Percentiles rank a stretch among this genome's conserved stretches.
Conservation (phyloP, 2,797 vertebrate genomes). For the Pelochelys cantorii region DNA sequence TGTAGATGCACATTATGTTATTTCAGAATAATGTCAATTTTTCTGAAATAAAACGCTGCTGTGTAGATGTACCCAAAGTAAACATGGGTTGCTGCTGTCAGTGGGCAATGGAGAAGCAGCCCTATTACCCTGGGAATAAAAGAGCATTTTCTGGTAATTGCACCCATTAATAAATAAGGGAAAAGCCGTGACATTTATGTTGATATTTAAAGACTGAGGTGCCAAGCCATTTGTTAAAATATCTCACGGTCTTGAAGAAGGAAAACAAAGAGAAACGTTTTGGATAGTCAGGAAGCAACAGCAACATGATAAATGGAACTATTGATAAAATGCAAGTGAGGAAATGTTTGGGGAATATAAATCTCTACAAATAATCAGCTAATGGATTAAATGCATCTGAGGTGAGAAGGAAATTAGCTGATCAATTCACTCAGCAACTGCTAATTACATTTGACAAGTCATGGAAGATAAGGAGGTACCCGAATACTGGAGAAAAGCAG, state of each 20-base stretch:
- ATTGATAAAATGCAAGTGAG: constrained; percentile 70
- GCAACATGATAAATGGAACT: constrained; percentile 69
- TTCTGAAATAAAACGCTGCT: too few species aligned
- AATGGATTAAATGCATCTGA: constrained; percentile 75
- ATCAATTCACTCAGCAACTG: constrained; percentile 77
- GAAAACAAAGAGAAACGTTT: constrained; percentile 55
- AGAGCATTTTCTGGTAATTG: constrained; percentile 34
- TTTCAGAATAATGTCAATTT: too few species aligned
- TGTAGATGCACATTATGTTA: too few species aligned
- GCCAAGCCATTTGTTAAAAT: constrained; percentile 60
- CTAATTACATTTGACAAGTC: constrained; percentile 76
- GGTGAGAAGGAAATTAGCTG: constrained; percentile 74
- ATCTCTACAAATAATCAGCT: constrained; percentile 70
- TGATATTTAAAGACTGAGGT: constrained; percentile 67
- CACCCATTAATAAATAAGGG: constrained; percentile 59
- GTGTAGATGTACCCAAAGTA: not conserved
- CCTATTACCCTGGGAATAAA: constrained; percentile 32
- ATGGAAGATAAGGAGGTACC: constrained; percentile 36
- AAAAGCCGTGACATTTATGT: constrained; percentile 67
- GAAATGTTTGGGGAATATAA: constrained; percentile 48
- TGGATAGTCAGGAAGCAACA: constrained; percentile 56
- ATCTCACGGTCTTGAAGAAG: constrained; percentile 19
- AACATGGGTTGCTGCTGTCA: constrained; percentile 1
- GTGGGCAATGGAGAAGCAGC: not conserved
- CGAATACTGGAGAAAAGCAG: constrained; percentile 41